Percentiles rank a stretch among this genome's conserved stretches.
Conservation (phyloP, 2,113 vertebrate species). For the Rhinogobius similis region DNA sequence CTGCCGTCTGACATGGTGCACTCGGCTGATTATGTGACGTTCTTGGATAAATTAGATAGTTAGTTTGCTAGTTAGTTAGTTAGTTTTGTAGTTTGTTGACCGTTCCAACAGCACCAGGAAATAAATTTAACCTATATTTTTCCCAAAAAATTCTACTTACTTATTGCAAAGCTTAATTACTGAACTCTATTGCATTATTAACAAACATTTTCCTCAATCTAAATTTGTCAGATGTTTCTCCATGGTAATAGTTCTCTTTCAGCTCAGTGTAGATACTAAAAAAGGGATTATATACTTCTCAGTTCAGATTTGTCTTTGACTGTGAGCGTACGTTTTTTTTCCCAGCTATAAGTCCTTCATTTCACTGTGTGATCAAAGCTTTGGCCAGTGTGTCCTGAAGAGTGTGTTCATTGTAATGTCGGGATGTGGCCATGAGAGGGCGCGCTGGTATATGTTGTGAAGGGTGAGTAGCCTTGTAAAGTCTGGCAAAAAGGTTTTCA, state of each 20-base stretch:
- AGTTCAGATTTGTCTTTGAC: background rate
- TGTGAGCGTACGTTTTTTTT: background rate
- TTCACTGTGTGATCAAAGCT: slow-evolving; percentile 30
- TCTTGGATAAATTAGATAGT: no score
- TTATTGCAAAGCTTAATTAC: no score
- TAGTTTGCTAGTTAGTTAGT: no score
- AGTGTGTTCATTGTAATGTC: slow-evolving; percentile 13
- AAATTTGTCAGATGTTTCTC: background rate
- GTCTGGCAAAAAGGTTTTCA: background rate
- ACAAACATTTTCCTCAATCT: background rate
- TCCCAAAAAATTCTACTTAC: no score
- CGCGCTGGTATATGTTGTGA: slow-evolving; percentile 42
- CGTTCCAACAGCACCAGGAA: no score
- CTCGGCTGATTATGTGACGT: no score
- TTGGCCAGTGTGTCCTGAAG: background rate
- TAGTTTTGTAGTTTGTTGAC: no score
- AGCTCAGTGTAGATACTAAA: background rate
- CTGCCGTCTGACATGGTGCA: no score
- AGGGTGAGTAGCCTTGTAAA: background rate
- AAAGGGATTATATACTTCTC: background rate
- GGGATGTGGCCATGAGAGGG: slow-evolving; percentile 41
- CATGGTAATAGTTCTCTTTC: background rate
- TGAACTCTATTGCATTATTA: background rate
- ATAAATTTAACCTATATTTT: no score
- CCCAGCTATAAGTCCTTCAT: slow-evolving; percentile 6